These are phyloP conservation scores for Pachymerium ferrugineum DNA, from an alignment of 2,888 invertebrate species.

Conservation along the genomic window DNA sequence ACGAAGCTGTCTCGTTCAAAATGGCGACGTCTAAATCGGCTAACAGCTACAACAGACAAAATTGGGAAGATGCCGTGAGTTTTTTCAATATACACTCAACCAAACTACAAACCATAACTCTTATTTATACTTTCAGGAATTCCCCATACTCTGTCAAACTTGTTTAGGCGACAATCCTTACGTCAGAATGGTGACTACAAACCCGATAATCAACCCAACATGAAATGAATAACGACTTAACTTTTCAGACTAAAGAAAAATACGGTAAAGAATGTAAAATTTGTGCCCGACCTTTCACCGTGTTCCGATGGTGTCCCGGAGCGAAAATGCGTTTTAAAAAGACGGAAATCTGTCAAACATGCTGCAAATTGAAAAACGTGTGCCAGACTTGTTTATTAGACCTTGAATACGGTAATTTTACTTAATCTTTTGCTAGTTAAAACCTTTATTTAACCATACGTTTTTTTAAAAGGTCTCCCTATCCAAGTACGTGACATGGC, in stretches of 20 bases:
- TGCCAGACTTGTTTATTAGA: conserved; percentile 94
- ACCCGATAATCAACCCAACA: too few relatives aligned
- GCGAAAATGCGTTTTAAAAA: conserved; percentile 93
- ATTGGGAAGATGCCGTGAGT: conserved; percentile 90
- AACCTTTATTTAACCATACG: too few relatives aligned
- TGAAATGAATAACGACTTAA: too few relatives aligned
- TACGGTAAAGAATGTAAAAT: conserved; percentile 96
- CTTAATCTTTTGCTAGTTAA: too few relatives aligned
- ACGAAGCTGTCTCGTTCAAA: too few relatives aligned
- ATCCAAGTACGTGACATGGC: conserved; percentile 79
- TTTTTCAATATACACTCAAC: too few relatives aligned
- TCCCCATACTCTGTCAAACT: conserved; percentile 91
- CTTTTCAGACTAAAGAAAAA: conserved; percentile 90
- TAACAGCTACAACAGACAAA: conserved; percentile 86
- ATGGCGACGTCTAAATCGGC: conserved; percentile 83
- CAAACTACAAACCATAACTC: too few relatives aligned
- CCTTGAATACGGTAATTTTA: conserved; percentile 75
- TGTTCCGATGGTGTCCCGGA: conserved; percentile 95
- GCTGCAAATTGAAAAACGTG: conserved; percentile 88
- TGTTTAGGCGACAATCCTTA: conserved; percentile 96
- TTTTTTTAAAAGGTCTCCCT: conserved; percentile 56
- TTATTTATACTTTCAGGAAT: conserved; percentile 61
- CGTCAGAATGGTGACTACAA: conserved; percentile 85
- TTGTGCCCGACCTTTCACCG: conserved; percentile 87
- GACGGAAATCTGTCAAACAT: conserved; percentile 94